A percentile compares a stretch with the other conserved stretches of the same genome.
Evolutionary conservation across 2,797 vertebrate species (phyloP).

Genomic region (Balearica regulorum): DNA sequence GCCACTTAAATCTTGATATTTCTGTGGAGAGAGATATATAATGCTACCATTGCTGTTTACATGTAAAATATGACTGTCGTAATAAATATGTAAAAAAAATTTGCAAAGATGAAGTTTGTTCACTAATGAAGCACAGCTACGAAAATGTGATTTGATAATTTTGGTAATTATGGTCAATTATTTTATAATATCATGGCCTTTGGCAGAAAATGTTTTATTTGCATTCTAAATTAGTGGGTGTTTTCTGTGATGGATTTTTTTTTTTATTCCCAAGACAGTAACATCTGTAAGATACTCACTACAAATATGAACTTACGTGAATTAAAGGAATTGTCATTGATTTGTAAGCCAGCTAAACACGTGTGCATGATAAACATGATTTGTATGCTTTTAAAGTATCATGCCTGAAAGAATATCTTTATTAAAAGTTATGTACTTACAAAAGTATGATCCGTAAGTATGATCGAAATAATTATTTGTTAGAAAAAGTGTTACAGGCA

Average conservation of each 20-base stretch:
- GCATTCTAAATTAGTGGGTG: not conserved
- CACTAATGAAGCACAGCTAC: not conserved
- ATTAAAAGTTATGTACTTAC: not conserved
- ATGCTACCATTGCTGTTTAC: not conserved
- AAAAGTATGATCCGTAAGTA: not conserved
- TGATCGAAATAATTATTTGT: not conserved
- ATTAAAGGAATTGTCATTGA: not conserved
- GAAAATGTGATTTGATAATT: not conserved
- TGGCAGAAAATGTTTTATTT: not conserved
- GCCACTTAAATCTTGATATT: not conserved
- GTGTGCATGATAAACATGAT: not conserved
- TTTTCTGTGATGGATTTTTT: not conserved
- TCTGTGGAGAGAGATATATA: not conserved
- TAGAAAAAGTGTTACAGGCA: not conserved
- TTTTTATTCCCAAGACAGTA: not conserved
- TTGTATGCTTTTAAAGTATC: not conserved
- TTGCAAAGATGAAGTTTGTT: not conserved
- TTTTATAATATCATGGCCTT: not conserved
- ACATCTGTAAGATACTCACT: not conserved
- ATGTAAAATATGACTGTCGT: not conserved
- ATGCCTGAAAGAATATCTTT: not conserved
- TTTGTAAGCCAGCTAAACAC: not conserved
- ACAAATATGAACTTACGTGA: not conserved
- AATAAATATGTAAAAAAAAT: not conserved
- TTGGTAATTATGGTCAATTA: not conserved